Base-by-base conservation (phyloP, 2,797 vertebrate species). In the Karalla daura region DNA sequence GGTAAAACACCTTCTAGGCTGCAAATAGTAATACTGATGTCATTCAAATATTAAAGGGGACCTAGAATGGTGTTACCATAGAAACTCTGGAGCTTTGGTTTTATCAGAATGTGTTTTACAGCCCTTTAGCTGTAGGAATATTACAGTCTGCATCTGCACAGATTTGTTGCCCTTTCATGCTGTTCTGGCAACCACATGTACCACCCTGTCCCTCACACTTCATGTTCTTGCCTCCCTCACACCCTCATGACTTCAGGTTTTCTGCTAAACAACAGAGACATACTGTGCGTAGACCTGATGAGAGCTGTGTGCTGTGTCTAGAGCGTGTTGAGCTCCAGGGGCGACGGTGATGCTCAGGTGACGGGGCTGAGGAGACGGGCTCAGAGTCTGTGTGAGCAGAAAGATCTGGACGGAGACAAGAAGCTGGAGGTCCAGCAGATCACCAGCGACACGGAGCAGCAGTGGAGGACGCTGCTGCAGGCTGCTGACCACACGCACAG, bases 261-360 rank as follows among this genome's bases (percentile, higher is more conserved):
- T n/a, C n/a, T n/a, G n/a, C 13, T 28, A n/a, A 8, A 7, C 6
- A 1, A 3, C 3, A 23, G 17, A 28, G 17, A 23, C 21, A 27
- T 44, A 11, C n/a, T 1, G 7, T 14, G 8, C 13, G 13, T 15
- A 52, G 11, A 25, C 21, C 5, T 23, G 5, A 43, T 32, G 0
- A 41, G 33, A 23, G 15, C 5, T 7, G 7, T 40, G 17, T 39
- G 15, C n/a, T 81, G 35, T 69, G 5, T 61, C 56, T 6, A 98
- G 97, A 82, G 84, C 75, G 88, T 96, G 53, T 63, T 94, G 66
- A 80, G 62, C 80, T 91, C 89, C 33, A 95, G 74, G 78, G 85
- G 91, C 18, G 90, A 87, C 30, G 95, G 93, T 9, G 92, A 95
- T 6, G 44, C 71, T 53, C 95, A 93, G 79, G 69, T 97, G 75